phyloP scores from a whole-genome alignment of 1,140 invertebrate genomes.

The Scaptomyza pallida region DNA sequence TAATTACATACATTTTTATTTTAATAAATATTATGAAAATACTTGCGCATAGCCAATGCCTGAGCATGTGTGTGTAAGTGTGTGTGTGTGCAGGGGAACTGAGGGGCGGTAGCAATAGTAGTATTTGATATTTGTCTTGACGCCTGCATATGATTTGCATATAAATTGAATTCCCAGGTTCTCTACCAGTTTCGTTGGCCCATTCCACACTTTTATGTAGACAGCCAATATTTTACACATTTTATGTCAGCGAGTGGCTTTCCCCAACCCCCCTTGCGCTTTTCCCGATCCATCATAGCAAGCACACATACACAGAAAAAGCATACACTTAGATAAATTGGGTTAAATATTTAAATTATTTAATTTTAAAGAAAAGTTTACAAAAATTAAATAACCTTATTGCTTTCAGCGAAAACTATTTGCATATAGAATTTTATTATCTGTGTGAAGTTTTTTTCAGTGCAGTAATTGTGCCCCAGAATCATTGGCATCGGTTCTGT shows the following conservation, averaged over 20 bases:
- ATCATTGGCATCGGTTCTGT: slow-evolving; percentile 38
- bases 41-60: slow-evolving; percentile 43
- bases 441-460: no score
- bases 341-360: no score
- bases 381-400: background rate
- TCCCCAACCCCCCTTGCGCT: background rate
- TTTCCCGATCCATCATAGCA: slow-evolving; percentile 35
- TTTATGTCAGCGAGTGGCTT: slow-evolving; percentile 52
- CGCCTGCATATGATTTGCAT: slow-evolving; percentile 76
- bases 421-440: no score
- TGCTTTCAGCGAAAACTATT: no score
- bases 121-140: slow-evolving; percentile 57
- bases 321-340: slow-evolving; percentile 1
- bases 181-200: background rate
- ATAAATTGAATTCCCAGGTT: slow-evolving; percentile 76
- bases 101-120: background rate
- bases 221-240: slow-evolving; percentile 78
- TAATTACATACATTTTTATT: slow-evolving; percentile 73
- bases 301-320: background rate
- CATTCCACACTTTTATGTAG: slow-evolving; percentile 31
- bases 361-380: no score
- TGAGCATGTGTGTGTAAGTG: background rate
- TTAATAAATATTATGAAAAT: slow-evolving; percentile 79
- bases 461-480: slow-evolving; percentile 3
- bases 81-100: background rate